Base-by-base conservation (phyloP, 1,140 invertebrate genomes). In the Cecropterus lyciades region DNA sequence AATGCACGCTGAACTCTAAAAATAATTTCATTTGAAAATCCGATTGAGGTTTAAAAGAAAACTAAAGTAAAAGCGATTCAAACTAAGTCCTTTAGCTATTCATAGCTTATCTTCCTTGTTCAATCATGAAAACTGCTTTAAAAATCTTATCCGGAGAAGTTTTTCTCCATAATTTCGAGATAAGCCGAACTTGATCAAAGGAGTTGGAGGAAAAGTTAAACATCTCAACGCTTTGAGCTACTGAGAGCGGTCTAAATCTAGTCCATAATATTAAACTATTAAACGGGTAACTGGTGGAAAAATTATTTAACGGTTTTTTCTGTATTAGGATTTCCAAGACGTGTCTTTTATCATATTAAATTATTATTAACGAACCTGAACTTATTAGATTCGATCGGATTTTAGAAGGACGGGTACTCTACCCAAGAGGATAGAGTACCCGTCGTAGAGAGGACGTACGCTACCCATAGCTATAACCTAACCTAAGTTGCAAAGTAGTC, bases 81-180 rank as follows among this genome's bases (percentile, higher is more conserved):
- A 30, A 52, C 46, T 52, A 52, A 52, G 49, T 52, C 24, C 11
- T 60, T 60, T 49, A 60, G 43, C 57, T 33, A 60, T 62, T 40
- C 57, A 55, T 42, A 51, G 46, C 57, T 51, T 40, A 49, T 62
- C 57, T 49, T 62, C 46, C 57, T 62, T 62, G 57, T 62, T 51
- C 57, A 62, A 62, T 62, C 57, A 51, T 49, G 57, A 51, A 62
- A 62, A 62, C 57, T 62, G 57, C 57, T 62, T 62, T 62, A 62
- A 62, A 62, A 62, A 62, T 51, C 52, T 55, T 55, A 55, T 55
- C 59, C 59, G 14, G 45, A 15, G 45, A 62, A 49, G 57, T 62
- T 62, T 62, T 62, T 62, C 57, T 62, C 57, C 57, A 62, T 62
- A 62, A 62, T 62, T 62, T 62, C 16, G 45, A 62, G 57, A 62